Evolutionary conservation across 2,113 vertebrate genomes (phyloP), one percentile per base, ranked within the genome.

Genomic region (Panthera uncia): DNA sequence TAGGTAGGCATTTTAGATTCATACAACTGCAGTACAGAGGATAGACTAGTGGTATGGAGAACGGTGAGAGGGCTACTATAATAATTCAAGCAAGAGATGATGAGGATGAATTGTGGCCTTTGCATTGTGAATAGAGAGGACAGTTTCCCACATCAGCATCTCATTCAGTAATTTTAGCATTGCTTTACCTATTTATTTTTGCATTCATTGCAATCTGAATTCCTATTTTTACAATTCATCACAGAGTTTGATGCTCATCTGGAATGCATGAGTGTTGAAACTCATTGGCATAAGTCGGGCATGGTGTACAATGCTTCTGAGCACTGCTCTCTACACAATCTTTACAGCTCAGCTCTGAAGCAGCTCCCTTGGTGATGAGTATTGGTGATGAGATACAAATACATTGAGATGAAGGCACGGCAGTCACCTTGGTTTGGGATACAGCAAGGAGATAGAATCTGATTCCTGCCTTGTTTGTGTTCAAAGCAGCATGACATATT

Each of bases 401-500:
- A 63, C 73, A 85, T 36, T 63, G 92, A 89, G 83, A 92, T 69
- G 83, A 95, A 94, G 61, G 89, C 63, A 73, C 36, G 9, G 29
- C 95, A 93, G 90, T 97, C 96, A 96, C 97, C 87, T 97, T 91
- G 94, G 87, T 87, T 95, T 80, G 92, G 95, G 55, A 61, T 82
- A 48, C 61, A 48, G 41, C 83, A 87, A 97, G 94, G 94, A 96
- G 87, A 97, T 93, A 91, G 83, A 83, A 89, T 95, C 90, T 90
- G 95, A 95, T 93, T 96, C 94, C 84, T 79, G 41, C 84, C 91
- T 86, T 97, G 95, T 87, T 76, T 97, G 92, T 95, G 96, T 97
- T 97, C 96, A 95, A 89, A 97, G 87, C 92, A 94, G 76, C 92
- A 83, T 92, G 97, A 92, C 95, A 96, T 82, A 95, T 96, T 98